Percentiles rank a stretch among this genome's conserved stretches.
Conservation (phyloP, 2,797 vertebrate species). For the Anguilla megastoma region DNA sequence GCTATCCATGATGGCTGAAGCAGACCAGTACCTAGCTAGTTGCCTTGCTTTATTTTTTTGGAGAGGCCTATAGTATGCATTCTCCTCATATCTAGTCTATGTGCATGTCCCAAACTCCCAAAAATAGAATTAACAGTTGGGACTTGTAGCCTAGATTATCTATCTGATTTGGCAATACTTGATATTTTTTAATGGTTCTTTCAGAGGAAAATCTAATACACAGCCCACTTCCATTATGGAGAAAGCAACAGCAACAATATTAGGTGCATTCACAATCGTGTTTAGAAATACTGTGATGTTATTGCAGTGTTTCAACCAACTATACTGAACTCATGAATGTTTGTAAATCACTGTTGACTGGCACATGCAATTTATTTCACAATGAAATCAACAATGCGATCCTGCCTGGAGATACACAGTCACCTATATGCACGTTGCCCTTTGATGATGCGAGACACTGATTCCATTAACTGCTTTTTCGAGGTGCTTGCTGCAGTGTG, state of each 20-base stretch:
- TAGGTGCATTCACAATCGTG: not conserved
- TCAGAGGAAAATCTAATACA: no score
- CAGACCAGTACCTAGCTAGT: not conserved
- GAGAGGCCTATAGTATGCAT: not conserved
- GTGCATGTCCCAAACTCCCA: not conserved
- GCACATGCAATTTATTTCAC: not conserved
- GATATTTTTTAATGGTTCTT: not conserved
- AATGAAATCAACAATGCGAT: not conserved
- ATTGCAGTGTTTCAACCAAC: not conserved
- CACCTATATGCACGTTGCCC: not conserved
- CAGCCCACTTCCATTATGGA: no score
- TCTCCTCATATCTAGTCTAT: not conserved
- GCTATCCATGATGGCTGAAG: not conserved
- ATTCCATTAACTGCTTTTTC: not conserved
- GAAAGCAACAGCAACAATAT: not conserved
- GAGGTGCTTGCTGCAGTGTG: not conserved
- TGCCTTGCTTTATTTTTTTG: not conserved
- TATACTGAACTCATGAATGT: not conserved
- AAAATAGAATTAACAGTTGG: not conserved
- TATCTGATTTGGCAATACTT: not conserved
- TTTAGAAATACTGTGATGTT: not conserved
- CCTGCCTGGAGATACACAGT: not conserved
- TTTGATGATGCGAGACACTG: not conserved
- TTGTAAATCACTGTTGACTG: not conserved
- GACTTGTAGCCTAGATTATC: not conserved